Conservation (phyloP, 2,888 invertebrate species). For the Mesochorus sp. region DNA sequence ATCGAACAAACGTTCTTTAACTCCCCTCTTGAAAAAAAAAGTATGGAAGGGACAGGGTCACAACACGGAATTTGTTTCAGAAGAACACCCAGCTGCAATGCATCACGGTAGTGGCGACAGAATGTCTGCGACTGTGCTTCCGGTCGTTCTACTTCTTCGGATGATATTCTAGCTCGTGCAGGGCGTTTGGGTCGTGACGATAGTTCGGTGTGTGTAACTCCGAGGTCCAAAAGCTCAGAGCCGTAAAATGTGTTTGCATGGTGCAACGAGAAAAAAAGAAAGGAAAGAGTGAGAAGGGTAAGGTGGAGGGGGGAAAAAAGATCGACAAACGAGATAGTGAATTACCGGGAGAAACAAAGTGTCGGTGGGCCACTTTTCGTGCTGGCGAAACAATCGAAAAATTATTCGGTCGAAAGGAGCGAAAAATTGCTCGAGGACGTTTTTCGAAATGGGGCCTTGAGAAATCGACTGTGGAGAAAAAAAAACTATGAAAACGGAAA, state of each 20-base stretch:
- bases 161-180: conserved; percentile 68
- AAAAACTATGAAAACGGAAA: no score
- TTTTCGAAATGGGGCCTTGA: conserved; percentile 5
- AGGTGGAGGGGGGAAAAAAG: not conserved
- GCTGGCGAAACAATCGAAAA: not conserved
- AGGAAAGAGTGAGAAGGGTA: conserved; percentile 6
- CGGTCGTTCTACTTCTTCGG: conserved; percentile 71
- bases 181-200: conserved; percentile 15
- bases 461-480: no score
- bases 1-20: not conserved
- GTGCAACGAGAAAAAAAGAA: conserved; percentile 17
- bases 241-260: conserved; percentile 23
- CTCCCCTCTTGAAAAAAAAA: not conserved
- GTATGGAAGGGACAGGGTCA: conserved; percentile 33
- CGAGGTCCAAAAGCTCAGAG: conserved; percentile 35
- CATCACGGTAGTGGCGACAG: conserved; percentile 86
- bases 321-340: conserved; percentile 57
- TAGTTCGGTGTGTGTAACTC: conserved; percentile 32
- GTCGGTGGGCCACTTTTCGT: conserved; percentile 27
- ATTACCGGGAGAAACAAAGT: conserved; percentile 54
- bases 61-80: conserved; percentile 83
- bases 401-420: conserved; percentile 15
- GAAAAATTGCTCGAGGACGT: conserved; percentile 19
- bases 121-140: conserved; percentile 72
- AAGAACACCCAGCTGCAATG: conserved; percentile 94